These are phyloP conservation scores for Dermatemys mawii DNA, from an alignment of 2,113 vertebrate genomes.

Conservation along the genomic window DNA sequence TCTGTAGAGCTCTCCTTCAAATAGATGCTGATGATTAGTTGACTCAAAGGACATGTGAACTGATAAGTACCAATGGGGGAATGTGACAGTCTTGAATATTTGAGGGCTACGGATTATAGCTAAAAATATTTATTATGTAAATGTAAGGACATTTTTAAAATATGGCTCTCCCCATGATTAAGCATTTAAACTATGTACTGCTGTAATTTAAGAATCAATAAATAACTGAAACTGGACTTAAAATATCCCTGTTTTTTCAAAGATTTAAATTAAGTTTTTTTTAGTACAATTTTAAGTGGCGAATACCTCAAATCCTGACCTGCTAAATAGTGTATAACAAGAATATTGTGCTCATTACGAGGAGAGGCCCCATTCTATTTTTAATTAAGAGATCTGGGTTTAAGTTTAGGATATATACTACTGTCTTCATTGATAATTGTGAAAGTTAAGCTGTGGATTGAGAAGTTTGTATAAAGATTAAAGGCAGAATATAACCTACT, in stretches of 20 bases:
- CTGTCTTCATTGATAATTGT: neutral
- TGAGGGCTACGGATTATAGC: neutral
- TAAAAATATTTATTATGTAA: neutral
- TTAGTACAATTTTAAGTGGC: neutral
- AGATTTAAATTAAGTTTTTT: neutral
- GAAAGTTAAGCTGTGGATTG: neutral
- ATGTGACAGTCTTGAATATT: neutral
- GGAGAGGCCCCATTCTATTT: neutral
- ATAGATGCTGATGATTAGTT: neutral
- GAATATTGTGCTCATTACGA: neutral
- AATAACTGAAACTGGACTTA: too few species aligned
- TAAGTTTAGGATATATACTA: neutral
- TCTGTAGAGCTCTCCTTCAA: neutral
- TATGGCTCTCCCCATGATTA: neutral
- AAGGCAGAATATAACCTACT: neutral
- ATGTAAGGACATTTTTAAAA: neutral
- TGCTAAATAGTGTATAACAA: rapidly evolving
- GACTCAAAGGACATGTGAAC: neutral
- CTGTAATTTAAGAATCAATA: neutral
- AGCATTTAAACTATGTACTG: neutral
- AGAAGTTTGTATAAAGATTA: neutral
- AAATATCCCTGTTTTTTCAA: neutral
- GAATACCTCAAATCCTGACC: neutral
- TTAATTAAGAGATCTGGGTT: neutral
- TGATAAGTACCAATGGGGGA: neutral